Evolutionary conservation across 2,888 invertebrate genomes (phyloP).

Genomic region (Lumbricus terrestris): DNA sequence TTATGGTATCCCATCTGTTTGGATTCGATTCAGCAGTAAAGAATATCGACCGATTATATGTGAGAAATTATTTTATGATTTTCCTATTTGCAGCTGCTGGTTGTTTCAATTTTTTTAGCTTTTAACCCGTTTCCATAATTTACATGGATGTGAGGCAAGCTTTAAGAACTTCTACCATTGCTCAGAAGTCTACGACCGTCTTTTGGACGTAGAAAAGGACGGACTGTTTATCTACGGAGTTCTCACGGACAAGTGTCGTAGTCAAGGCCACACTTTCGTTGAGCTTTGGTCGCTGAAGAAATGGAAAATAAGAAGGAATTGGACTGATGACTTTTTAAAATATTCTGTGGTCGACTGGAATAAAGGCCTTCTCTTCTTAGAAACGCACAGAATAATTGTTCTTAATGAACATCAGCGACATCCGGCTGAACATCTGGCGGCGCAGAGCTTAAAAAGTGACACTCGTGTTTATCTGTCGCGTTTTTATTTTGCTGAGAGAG

Average conservation of each 20-base stretch:
- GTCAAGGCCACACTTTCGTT: slow-evolving; percentile 46
- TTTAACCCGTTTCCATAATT: slow-evolving; percentile 39
- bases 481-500: slow-evolving; percentile 24
- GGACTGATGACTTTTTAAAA: not conserved
- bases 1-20: not conserved
- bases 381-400: not conserved
- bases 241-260: slow-evolving; percentile 45
- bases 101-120: not conserved
- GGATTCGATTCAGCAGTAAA: not conserved
- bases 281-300: slow-evolving; percentile 21
- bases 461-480: slow-evolving; percentile 19
- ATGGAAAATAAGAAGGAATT: not conserved
- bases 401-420: not conserved
- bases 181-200: slow-evolving; percentile 38
- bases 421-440: not conserved
- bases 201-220: slow-evolving; percentile 43
- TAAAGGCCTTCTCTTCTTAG: slow-evolving; percentile 20
- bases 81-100: not conserved
- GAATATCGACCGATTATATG: not conserved
- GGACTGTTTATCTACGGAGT: slow-evolving; percentile 49
- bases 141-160: slow-evolving; percentile 44
- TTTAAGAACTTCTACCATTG: slow-evolving; percentile 38
- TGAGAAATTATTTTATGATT: not conserved
- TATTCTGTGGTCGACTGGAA: slow-evolving; percentile 20
- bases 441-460: not conserved